A percentile compares a stretch with the other conserved stretches of the same genome.
Conservation (phyloP, 2,888 invertebrate species). For the Pheosia tremula region DNA sequence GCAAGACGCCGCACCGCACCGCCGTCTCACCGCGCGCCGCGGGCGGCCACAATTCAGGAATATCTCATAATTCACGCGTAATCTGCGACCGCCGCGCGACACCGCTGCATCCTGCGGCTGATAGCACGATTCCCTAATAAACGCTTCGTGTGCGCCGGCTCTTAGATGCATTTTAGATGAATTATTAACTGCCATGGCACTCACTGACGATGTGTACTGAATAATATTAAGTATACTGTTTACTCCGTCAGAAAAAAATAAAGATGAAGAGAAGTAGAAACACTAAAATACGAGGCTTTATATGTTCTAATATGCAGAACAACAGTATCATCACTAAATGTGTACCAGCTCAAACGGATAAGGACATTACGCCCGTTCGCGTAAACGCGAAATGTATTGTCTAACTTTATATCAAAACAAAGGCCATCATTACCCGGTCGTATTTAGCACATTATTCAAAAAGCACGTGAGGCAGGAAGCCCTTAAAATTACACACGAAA, state of each 20-base stretch:
- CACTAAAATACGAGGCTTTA: conserved; percentile 9
- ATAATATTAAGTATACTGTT: conserved; percentile 17
- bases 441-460: conserved; percentile 80
- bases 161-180: conserved; percentile 54
- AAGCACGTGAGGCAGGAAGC: conserved; percentile 78
- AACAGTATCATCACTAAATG: conserved; percentile 25
- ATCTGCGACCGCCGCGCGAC: conserved; percentile 61
- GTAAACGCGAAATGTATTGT: conserved; percentile 33
- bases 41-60: conserved; percentile 62
- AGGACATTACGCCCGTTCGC: conserved; percentile 28
- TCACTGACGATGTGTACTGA: neutral
- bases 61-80: conserved; percentile 74
- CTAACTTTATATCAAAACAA: conserved; percentile 63
- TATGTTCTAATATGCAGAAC: conserved; percentile 22
- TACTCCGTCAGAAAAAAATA: conserved; percentile 22
- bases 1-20: conserved; percentile 27
- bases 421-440: conserved; percentile 66
- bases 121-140: conserved; percentile 57
- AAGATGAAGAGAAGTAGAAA: neutral
- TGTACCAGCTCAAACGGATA: conserved; percentile 34
- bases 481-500: conserved; percentile 84
- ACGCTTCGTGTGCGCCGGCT: conserved; percentile 52
- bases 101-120: conserved; percentile 69
- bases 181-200: conserved; percentile 49
- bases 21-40: conserved; percentile 42